Base-by-base conservation (phyloP, 2,113 vertebrate species). In the Carassius auratus region DNA sequence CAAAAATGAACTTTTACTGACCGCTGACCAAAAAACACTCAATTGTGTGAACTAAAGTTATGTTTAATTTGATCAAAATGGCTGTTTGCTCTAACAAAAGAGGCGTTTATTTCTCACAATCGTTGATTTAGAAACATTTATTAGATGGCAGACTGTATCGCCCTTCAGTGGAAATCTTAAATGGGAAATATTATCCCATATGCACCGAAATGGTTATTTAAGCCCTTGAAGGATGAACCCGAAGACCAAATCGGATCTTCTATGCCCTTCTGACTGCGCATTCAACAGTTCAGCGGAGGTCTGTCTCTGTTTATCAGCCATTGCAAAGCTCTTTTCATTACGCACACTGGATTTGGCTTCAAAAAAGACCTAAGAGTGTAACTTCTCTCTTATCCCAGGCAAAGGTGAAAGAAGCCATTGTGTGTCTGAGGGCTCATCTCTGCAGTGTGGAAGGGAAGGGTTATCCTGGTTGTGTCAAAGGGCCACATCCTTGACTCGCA, bases 401-500 rank as follows among this genome's bases (percentile, higher is more conserved):
- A 61, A 85, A 87, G 82, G 68, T 75, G 71, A 80, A 61, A 38
- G 66, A 64, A 75, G 64, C 13, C 77, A 75, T 75, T 77, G 74
- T 75, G 59, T 75, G 69, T 64, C 26, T 12, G 30, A 48, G 79
- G 26, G 59, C 64, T 78, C 30, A 33, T 61, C 69, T 62, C 66
- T 69, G 48, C 59, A 48, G 10, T n/a, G 36, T 64, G 10, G 30
- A 5, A 62, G 75, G 38, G 52, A 55, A 50, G 62, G 45, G 59
- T 81, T 81, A 81, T 64, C 38, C 33, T 48, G 52, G 45, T 38
- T 36, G 10, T 26, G 68, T 74, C 80, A 12, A 4, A 55, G 26
- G 84, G 48, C 86, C 90, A 89, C 90, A 91, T 93, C 87, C 89
- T 86, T 90, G 88, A 90, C 90, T 93, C 82, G 85, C 91, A 91